Base-by-base conservation (phyloP, 2,797 vertebrate genomes). In the Alca torda region DNA sequence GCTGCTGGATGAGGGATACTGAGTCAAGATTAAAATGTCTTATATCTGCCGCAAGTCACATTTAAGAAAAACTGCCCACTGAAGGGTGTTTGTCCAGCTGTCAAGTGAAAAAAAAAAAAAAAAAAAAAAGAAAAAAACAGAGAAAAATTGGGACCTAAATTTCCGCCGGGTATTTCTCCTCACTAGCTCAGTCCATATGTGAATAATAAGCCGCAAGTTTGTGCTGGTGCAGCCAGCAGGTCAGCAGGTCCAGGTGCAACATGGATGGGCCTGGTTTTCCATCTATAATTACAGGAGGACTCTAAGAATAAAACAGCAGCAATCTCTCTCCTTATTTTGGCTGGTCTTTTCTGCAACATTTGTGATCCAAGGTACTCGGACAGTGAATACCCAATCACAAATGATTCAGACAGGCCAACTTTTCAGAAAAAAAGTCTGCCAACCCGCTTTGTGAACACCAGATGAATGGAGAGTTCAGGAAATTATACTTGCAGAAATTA, bases 261-360 rank as follows among this genome's bases (percentile, higher is more conserved):
- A 1, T 21, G 20, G 33, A 9, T 46, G 39, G 57, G 8, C 53
- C 51, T 41, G 20, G 6, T 53, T 65, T 73, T 67, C 20, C 20
- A 25, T 33, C 35, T 54, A 1, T 48, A 61, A 39, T 35, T 80
- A 53, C 23, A 51, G 5, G 13, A 73, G 11, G 25, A 26, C 5
- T 65, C 80, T 14, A 18, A 74, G 76, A 87, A 61, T 43, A 53
- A 45, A 80, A 13, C 45, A 73, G 11, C 20, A 63, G 48, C 31
- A 43, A 20, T 30, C 20, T 7, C 25, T 54, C 7, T n/a, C 33
- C 24, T 63, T 53, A 20, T 35, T 48, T 35, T 46, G 31, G 10
- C 8, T 59, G 0, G 0, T 46, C 3, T 59, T 63, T 93, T 67
- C 39, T 57, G 15, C 33, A 35, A 3, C 0, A 2, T 37, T 92